A percentile compares a stretch with the other conserved stretches of the same genome.
Evolutionary conservation across 2,888 invertebrate species (phyloP).

Genomic region (Plebejus anna): DNA sequence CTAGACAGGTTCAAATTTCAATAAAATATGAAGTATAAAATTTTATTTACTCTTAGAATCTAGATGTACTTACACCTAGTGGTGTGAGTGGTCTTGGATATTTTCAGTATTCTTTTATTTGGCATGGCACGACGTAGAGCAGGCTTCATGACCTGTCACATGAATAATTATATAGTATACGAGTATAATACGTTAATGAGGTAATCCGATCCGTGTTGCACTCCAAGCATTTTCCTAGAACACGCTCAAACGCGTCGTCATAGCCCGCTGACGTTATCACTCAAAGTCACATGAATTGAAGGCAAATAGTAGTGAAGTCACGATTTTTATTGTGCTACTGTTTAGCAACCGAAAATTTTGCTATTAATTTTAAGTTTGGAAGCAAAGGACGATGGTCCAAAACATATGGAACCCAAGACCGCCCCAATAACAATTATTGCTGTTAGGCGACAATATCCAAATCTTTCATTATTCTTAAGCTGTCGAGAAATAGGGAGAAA

Average conservation of each 20-base stretch:
- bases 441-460: too few species aligned
- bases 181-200: constrained; percentile 23
- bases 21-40: too few species aligned
- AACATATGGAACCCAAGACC: neutral
- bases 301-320: neutral
- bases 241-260: constrained; percentile 1
- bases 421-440: too few species aligned
- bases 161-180: neutral
- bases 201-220: constrained; percentile 24
- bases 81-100: too few species aligned
- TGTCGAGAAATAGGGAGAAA: too few species aligned
- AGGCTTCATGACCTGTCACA: neutral
- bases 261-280: neutral
- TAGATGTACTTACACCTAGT: too few species aligned
- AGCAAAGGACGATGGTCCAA: neutral
- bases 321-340: neutral
- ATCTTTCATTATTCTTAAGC: too few species aligned
- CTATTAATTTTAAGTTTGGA: neutral
- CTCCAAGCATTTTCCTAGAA: constrained; percentile 24
- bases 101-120: too few species aligned
- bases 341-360: neutral
- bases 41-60: too few species aligned
- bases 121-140: neutral
- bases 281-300: neutral
- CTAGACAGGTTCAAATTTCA: too few species aligned